A percentile compares a stretch with the other conserved stretches of the same genome.
These are phyloP conservation scores for Ecliptopera silaceata DNA, from an alignment of 2,888 invertebrate genomes.

Conservation along the genomic window DNA sequence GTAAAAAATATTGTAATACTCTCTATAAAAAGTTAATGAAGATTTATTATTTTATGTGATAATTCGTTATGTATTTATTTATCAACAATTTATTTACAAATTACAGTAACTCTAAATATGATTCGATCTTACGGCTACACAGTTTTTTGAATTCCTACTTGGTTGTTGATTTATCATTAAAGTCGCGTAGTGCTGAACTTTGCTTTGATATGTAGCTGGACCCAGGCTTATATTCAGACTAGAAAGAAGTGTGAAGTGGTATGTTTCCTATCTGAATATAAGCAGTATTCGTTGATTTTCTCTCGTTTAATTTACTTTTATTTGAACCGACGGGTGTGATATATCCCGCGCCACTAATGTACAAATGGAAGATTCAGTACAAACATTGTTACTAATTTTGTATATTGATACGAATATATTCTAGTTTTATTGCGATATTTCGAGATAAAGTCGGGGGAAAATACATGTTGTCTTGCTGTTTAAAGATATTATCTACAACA, in stretches of 20 bases:
- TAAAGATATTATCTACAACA: too few species aligned
- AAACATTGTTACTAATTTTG: constrained; percentile 83
- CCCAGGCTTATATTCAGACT: background rate
- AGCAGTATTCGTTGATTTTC: constrained; percentile 15
- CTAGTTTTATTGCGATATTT: constrained; percentile 65
- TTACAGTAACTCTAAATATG: too few species aligned
- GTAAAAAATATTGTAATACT: too few species aligned
- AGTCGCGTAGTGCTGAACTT: background rate
- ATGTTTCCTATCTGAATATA: background rate
- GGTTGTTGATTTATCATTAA: too few species aligned
- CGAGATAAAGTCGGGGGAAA: constrained; percentile 33
- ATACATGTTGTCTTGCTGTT: background rate
- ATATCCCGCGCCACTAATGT: constrained; percentile 65
- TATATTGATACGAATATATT: constrained; percentile 74
- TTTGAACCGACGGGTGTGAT: constrained; percentile 49
- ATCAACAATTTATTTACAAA: too few species aligned
- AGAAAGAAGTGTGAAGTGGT: background rate
- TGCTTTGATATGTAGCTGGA: background rate
- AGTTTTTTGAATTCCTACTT: background rate
- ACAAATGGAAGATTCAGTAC: constrained; percentile 77
- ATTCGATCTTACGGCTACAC: too few species aligned
- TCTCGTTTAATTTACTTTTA: constrained; percentile 32
- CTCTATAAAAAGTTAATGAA: too few species aligned
- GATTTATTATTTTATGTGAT: too few species aligned
- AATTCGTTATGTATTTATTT: too few species aligned